Base-by-base conservation (phyloP, 2,888 invertebrate genomes). In the Sabatieria punctata region DNA sequence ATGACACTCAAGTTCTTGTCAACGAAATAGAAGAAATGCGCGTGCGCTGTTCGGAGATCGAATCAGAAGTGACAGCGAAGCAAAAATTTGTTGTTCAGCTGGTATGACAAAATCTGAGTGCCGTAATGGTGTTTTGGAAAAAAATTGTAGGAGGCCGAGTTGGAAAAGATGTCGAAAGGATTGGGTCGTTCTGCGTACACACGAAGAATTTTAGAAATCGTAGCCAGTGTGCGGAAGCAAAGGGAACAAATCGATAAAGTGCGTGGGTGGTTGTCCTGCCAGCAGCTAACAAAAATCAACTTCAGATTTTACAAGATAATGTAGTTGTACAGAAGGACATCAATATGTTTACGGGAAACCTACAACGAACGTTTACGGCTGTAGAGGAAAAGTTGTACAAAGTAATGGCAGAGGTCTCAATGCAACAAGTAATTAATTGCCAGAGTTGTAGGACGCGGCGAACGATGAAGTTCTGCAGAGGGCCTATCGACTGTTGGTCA, bases 171-270 rank as follows among this genome's bases (percentile, higher is more conserved):
- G 30, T 21, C 22, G 24, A 35, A 26, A n/a, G 30, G 21, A 6
- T 2, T 43, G 8, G 22, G 71, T 60, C 78, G 86, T 57, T 80
- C 83, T 49, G 81, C 83, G 13, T 93, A 91, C 61, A 93, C 91
- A 15, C 78, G 80, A 64, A 75, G 89, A 63, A 93, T 95, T 55
- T 73, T 86, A 62, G 93, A 93, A 73, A 91, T 93, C 57, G 85
- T 91, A 55, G 80, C 80, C 37, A 93, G 88, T 68, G 86, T 93
- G 49, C 80, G 82, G 55, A 93, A 91, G 66, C 93, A 95, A 68
- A 83, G 85, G 58, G 76, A 80, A 57, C 89, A 89, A 68, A 93
- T 93, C 48, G 80, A 80, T 58, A 86, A 85, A 70, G 82, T 71
- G 52, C 44, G 8, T n/a, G n/a, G n/a, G n/a, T n/a, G n/a, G n/a